Base-by-base conservation (phyloP, 2,888 invertebrate genomes). In the Tipula confusa region DNA sequence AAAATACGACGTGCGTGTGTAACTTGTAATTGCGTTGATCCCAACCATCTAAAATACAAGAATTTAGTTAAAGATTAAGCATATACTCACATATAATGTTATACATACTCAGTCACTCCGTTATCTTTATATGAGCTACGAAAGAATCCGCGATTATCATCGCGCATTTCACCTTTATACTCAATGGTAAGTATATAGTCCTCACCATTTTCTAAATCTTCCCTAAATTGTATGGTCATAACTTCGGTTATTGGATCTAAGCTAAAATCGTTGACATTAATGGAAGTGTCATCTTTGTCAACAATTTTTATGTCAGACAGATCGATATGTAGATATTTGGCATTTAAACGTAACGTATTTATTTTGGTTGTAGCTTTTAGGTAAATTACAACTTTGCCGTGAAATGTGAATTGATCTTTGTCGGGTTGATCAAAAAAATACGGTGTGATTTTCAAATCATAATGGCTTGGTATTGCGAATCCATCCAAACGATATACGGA, bases 21-120 rank as follows among this genome's bases (percentile, higher is more conserved):
- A 0, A 93, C 91, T 88, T 94, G 91, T 87, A 95, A 94, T 86
- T 95, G 94, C 0, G 95, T 95, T 0, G 93, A 91, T 0, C 92
- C 93, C 87, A 92, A 89, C 91, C 91, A 92, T 64, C 92, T 92
- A 84, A 28, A 79, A 79, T n/a, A 48, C 6, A 2, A n/a, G n/a
- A n/a, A n/a, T n/a, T n/a, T n/a, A n/a, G n/a, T n/a, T n/a, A n/a
- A n/a, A n/a, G n/a, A n/a, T n/a, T n/a, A n/a, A n/a, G n/a, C 1
- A 1, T 33, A 0, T 33, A 7, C 0, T 33, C 33, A 33, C 33
- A 9, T 48, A 33, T 33, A 31, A 36, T 64, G 9, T 81, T 4
- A n/a, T n/a, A 38, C 36, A 11, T 82, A 82, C 82, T 28, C 28
- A 11, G 28, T 24, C 13, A 13, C 38, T 28, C 87, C 88, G 80